A percentile compares a stretch with the other conserved stretches of the same genome.
Conservation (phyloP, 2,888 invertebrate genomes). For the Heliconius ismenius region DNA sequence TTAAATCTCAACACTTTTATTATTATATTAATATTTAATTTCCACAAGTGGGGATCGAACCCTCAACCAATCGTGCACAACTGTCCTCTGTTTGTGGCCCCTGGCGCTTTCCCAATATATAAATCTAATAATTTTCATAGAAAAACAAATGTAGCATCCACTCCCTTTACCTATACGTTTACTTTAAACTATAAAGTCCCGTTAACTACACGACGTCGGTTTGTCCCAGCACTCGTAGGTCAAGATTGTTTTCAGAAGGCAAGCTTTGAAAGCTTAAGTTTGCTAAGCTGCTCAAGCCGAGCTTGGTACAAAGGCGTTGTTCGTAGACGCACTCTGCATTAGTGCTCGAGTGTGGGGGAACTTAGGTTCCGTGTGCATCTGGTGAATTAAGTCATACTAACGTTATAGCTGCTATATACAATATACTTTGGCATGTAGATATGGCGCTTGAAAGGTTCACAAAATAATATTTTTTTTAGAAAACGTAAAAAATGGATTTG, state of each 20-base stretch:
- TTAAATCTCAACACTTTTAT: too few species aligned
- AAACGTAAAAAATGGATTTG: too few species aligned
- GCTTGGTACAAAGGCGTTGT: slow-evolving; percentile 52
- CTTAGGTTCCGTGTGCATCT: slow-evolving; percentile 41
- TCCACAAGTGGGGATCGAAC: not conserved
- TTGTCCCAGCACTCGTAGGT: slow-evolving; percentile 44
- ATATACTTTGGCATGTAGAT: too few species aligned
- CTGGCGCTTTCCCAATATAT: not conserved
- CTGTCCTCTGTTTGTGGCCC: not conserved
- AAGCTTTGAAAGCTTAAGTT: slow-evolving; percentile 52
- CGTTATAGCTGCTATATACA: too few species aligned
- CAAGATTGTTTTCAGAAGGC: slow-evolving; percentile 58
- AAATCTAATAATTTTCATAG: not conserved
- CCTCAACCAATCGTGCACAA: not conserved
- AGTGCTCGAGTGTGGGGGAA: slow-evolving; percentile 52
- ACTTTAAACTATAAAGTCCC: slow-evolving; percentile 19
- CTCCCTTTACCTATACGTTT: slow-evolving; percentile 2
- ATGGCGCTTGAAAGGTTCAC: too few species aligned
- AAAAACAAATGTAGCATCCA: not conserved
- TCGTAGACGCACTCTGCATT: slow-evolving; percentile 48
- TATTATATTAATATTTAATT: not conserved
- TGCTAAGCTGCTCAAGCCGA: slow-evolving; percentile 51
- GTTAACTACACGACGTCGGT: slow-evolving; percentile 26
- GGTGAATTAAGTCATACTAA: slow-evolving; percentile 3
- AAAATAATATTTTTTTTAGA: too few species aligned